Base-by-base conservation (phyloP, 1,140 invertebrate species). In the Solenopsis fugax region DNA sequence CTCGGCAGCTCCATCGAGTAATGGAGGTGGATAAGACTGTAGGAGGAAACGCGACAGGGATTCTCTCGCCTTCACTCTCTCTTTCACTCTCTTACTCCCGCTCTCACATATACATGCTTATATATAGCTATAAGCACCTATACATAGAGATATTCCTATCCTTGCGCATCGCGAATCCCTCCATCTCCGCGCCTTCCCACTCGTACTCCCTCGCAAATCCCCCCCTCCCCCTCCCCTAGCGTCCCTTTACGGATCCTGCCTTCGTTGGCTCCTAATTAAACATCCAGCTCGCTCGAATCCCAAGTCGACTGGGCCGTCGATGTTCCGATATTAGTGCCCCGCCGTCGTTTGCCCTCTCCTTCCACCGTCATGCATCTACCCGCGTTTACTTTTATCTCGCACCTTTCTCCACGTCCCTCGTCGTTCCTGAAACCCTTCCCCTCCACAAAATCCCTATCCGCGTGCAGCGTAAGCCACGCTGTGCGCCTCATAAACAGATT, bases 261-360 rank as follows among this genome's bases (percentile, higher is more conserved):
- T 91, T 89, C 90, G 93, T 93, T 93, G 93, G 92, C 94, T 95
- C 94, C 94, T 95, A 95, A 95, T 95, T 95, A 95, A 95, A 95
- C 94, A 95, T 95, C 94, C 93, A 94, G 90, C 93, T 94, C 89
- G 91, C 92, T 94, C 93, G 93, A 94, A 92, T 92, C 92, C 91
- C 91, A 91, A 94, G 90, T 94, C 92, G 92, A 94, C 90, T 93
- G 89, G 92, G 91, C 87, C 94, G 92, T 94, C 93, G 94, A 95
- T 95, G 94, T 94, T 94, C 92, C 92, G 95, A 95, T 95, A 95
- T 95, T 95, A 95, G 93, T 94, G 89, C 91, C 90, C 91, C 89
- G 67, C 86, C 89, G 69, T 75, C 48, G 64, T 91, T 90, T 87
- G 69, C 77, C 52, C 89, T 82, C 56, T 86, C 76, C 85, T 84